Conservation (phyloP, 2,797 vertebrate genomes). For the Neomorphus geoffroyi region DNA sequence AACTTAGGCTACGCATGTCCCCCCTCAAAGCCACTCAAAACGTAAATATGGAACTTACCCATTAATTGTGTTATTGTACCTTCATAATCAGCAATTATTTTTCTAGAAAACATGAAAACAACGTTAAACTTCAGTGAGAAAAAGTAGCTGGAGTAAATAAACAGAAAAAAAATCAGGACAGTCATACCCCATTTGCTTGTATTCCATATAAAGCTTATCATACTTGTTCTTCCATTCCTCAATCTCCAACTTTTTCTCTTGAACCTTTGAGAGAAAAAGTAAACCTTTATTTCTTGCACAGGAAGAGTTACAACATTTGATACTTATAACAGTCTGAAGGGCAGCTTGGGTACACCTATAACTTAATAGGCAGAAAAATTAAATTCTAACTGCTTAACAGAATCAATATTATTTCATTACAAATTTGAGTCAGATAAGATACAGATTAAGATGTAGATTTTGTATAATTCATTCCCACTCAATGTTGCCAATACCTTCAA, state of each 20-base stretch:
- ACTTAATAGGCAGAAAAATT: background rate
- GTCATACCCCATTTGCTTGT: slow-evolving; percentile 88
- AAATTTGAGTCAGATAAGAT: background rate
- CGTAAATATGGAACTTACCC: slow-evolving; percentile 72
- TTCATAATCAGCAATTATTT: slow-evolving; percentile 88
- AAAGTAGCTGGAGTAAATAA: background rate
- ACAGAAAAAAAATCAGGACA: background rate
- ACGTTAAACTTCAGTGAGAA: background rate
- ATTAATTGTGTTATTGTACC: slow-evolving; percentile 81
- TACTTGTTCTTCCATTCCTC: slow-evolving; percentile 77
- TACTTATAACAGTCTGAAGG: background rate
- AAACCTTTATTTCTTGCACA: background rate
- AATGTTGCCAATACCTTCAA: background rate
- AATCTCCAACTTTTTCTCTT: slow-evolving; percentile 69
- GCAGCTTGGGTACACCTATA: background rate
- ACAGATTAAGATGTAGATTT: background rate
- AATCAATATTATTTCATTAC: background rate
- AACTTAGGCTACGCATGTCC: background rate
- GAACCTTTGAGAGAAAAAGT: slow-evolving; percentile 72
- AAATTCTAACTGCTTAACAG: background rate
- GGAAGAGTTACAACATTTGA: background rate
- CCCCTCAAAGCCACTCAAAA: background rate
- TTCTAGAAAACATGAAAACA: slow-evolving; percentile 70
- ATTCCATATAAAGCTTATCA: slow-evolving; percentile 73
- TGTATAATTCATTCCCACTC: background rate